Percentiles rank a stretch among this genome's conserved stretches.
phyloP scores from a whole-genome alignment of 2,888 invertebrate species.

The Melieria omissa region DNA sequence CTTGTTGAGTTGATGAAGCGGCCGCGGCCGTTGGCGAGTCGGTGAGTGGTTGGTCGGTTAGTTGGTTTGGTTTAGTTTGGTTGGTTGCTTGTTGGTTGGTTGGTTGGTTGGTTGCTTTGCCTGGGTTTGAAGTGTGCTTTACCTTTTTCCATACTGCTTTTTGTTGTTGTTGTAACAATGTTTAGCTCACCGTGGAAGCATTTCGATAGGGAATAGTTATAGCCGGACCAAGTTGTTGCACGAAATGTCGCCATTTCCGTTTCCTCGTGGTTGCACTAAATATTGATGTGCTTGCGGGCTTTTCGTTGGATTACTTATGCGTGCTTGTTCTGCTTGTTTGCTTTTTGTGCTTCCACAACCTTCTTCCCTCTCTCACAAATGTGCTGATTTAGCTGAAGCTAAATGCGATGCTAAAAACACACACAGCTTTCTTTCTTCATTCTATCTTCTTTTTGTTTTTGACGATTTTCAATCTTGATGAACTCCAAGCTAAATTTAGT shows the following conservation, averaged over 20 bases:
- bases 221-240: conserved; percentile 47
- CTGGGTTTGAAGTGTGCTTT: neutral
- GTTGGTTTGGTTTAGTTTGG: neutral
- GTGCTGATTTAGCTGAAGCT: neutral
- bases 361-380: neutral
- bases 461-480: no score
- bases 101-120: neutral
- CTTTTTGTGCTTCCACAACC: neutral
- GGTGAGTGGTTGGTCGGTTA: neutral
- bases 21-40: neutral
- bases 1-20: no score
- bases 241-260: conserved; percentile 62
- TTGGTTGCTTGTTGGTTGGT: neutral
- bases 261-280: conserved; percentile 41
- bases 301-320: conserved; percentile 19
- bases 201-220: conserved; percentile 16
- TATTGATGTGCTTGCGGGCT: conserved; percentile 33
- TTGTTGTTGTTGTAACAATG: neutral
- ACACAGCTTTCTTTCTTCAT: neutral
- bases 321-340: neutral
- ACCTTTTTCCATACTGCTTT: neutral
- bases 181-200: neutral
- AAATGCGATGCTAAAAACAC: neutral
- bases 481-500: no score
- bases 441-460: no score